Conservation (phyloP, 2,888 invertebrate genomes). For the Xanthorhoe designata region DNA sequence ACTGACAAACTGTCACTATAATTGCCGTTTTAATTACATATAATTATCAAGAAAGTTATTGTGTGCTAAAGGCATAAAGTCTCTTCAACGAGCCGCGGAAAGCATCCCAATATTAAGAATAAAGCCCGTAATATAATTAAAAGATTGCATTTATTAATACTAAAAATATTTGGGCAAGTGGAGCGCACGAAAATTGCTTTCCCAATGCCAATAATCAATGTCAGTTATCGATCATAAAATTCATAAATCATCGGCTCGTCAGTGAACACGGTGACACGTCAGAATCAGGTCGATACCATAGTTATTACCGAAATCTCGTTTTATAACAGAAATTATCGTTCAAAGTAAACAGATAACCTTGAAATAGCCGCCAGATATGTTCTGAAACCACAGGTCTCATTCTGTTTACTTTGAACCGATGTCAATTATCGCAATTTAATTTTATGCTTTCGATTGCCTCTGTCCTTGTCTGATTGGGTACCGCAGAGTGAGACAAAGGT, state of each 20-base stretch:
- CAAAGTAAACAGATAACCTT: constrained; percentile 47
- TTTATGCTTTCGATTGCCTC: constrained; percentile 55
- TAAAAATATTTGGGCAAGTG: constrained; percentile 36
- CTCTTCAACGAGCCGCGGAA: constrained; percentile 31
- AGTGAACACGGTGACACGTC: constrained; percentile 62
- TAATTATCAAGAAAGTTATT: constrained; percentile 59
- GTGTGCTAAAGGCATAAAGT: constrained; percentile 55
- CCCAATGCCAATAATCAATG: constrained; percentile 53
- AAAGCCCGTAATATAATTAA: constrained; percentile 25
- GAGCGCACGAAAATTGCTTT: constrained; percentile 50
- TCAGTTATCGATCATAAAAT: constrained; percentile 61
- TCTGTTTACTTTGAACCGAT: constrained; percentile 72
- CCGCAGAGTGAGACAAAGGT: constrained; percentile 55
- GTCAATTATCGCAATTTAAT: constrained; percentile 73
- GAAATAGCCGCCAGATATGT: constrained; percentile 51
- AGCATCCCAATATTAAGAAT: constrained; percentile 13
- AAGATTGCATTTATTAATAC: constrained; percentile 29
- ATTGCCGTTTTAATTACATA: constrained; percentile 62
- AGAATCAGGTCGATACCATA: constrained; percentile 58
- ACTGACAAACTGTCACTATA: constrained; percentile 61
- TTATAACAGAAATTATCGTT: constrained; percentile 50
- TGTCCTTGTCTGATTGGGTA: constrained; percentile 47
- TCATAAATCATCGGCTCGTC: constrained; percentile 62
- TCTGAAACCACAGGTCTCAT: constrained; percentile 56
- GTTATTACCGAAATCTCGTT: constrained; percentile 50